A percentile compares a stretch with the other conserved stretches of the same genome.
These are phyloP conservation scores for Cichlasoma orientale DNA, from an alignment of 2,797 vertebrate genomes.

Conservation along the genomic window DNA sequence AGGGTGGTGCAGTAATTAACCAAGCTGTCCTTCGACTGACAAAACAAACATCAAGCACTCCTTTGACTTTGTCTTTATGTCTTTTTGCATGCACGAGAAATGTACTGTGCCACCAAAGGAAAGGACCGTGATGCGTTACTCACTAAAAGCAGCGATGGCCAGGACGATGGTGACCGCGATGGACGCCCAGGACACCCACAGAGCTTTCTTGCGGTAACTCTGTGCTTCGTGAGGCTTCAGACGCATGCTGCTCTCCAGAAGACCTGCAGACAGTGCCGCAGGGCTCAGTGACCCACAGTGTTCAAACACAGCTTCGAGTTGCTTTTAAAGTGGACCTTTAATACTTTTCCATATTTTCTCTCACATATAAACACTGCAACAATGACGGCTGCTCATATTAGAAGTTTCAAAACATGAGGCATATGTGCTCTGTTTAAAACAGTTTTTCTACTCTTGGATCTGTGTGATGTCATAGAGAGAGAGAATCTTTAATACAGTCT, in stretches of 20 bases:
- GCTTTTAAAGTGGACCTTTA: not conserved
- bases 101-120: not conserved
- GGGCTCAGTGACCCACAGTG: not conserved
- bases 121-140: constrained; percentile 73
- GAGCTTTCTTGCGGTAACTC: constrained; percentile 95
- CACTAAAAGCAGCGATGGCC: constrained; percentile 95
- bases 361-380: not conserved
- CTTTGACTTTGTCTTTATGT: not conserved
- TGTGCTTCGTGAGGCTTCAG: constrained; percentile 98
- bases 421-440: not conserved
- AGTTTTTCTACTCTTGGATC: not conserved
- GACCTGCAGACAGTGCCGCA: constrained; percentile 79
- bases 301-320: not conserved
- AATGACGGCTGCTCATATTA: not conserved
- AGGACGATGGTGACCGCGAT: constrained; percentile 91
- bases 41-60: not conserved
- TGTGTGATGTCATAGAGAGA: not conserved
- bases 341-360: not conserved
- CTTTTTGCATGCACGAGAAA: not conserved
- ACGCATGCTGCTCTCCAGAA: constrained; percentile 97
- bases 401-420: not conserved
- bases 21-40: constrained; percentile 13
- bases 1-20: constrained; percentile 1
- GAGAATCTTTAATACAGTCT: not conserved
- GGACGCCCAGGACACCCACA: constrained; percentile 97